These are phyloP conservation scores for Campoletis sonorensis DNA, from an alignment of 1,140 invertebrate species.

Conservation along the genomic window DNA sequence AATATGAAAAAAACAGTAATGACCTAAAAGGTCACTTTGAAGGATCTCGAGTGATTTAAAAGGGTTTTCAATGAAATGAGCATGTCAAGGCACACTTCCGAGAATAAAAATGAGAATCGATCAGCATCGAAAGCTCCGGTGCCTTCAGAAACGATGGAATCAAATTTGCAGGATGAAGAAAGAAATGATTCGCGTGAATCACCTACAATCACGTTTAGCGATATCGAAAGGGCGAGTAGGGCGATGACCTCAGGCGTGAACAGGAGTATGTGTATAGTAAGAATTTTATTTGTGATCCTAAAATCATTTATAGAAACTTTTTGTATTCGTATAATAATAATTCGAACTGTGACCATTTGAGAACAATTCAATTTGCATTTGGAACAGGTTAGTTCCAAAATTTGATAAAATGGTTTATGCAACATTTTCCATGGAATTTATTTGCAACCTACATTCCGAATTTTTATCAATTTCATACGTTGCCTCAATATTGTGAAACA, in stretches of 20 bases:
- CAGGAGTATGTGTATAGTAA: constrained; percentile 27
- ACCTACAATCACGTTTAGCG: background rate
- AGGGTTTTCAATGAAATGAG: background rate
- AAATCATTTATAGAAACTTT: background rate
- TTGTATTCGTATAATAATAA: too few species aligned
- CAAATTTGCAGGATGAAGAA: background rate
- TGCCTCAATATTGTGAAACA: too few species aligned
- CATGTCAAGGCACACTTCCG: background rate
- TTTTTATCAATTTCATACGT: too few species aligned
- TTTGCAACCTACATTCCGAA: too few species aligned
- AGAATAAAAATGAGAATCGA: background rate
- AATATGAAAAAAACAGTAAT: background rate
- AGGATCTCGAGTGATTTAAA: background rate
- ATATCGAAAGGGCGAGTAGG: background rate
- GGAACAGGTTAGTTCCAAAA: too few species aligned
- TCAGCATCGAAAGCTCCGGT: background rate
- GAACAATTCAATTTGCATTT: too few species aligned
- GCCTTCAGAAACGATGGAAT: constrained; percentile 5
- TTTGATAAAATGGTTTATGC: too few species aligned
- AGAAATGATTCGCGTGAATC: background rate
- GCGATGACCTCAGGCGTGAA: constrained; percentile 3
- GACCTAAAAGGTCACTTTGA: background rate
- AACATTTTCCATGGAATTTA: too few species aligned
- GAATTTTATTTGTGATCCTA: background rate
- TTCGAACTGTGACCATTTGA: too few species aligned